Evolutionary conservation across 1,140 invertebrate species (phyloP), one percentile per base, ranked within the genome.

Genomic region (Brachionus manjavacas): DNA sequence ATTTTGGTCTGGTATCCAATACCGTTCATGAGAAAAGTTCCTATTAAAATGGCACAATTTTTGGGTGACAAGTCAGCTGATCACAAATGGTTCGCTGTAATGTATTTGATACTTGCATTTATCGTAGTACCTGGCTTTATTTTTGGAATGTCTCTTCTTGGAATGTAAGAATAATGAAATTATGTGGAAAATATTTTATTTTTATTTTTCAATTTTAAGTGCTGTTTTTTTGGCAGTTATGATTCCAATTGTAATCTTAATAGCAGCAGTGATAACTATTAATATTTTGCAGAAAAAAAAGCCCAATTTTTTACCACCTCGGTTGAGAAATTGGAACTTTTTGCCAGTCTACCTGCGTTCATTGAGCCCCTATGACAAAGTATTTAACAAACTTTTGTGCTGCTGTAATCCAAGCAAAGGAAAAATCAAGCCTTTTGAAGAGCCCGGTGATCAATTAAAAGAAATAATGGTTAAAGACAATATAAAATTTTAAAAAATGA

Each of bases 1-100:
- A 91, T 93, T 41, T n/a, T 93, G 0, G 46, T 93, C 0, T 93
- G 92, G 86, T 93, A 92, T 86, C 91, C 92, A 0, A 87, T 93
- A 35, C 92, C 92, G 11, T 90, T 90, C 84, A 89, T 91, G 85
- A 86, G 92, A 46, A 87, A 85, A 43, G 86, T 91, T 23, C 92
- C 92, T 0, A 91, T 93, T 4, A 87, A 86, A 20, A 85, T 92
- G 81, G 90, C 92, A 2, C 90, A 90, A 85, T 87, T 87, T 23
- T 87, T 93, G 14, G 91, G 92, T 2, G 88, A 89, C 16, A 86
- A 87, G 14, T 92, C 91, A 4, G 91, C 91, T 9, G 88, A 90
- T 78, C 91, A 92, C 86, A 87, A 91, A 41, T 92, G 92, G 92
- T 92, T 92, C 87, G 90, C 91, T 6, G 85, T 92, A 8, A 74